Percentiles rank a stretch among this genome's conserved stretches.
phyloP scores from a whole-genome alignment of 2,113 vertebrate genomes.

The Tupaia tana region DNA sequence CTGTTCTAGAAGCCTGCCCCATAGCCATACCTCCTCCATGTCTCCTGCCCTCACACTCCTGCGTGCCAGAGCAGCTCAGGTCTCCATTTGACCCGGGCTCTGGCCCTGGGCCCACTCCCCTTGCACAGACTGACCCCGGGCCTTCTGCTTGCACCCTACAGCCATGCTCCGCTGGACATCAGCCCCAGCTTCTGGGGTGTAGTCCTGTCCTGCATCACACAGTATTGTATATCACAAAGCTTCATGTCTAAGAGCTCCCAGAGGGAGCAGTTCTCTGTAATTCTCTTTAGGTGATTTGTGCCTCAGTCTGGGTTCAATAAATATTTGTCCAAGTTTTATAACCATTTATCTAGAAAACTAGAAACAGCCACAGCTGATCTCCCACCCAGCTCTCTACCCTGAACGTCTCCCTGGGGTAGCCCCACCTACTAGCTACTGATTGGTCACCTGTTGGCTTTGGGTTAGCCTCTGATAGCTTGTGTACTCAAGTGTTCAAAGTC shows the following conservation, averaged over 20 bases:
- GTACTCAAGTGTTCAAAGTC: conserved; percentile 81
- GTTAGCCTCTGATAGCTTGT: conserved; percentile 82
- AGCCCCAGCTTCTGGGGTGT: background rate
- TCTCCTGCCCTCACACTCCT: accelerated
- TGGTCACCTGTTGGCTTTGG: conserved; percentile 79
- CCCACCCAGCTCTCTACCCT: background rate
- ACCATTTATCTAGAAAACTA: conserved; percentile 54
- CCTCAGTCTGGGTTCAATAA: background rate
- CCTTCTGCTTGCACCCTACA: background rate
- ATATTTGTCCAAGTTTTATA: conserved; percentile 3
- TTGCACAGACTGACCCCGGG: background rate
- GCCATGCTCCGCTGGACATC: background rate
- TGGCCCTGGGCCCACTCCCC: background rate
- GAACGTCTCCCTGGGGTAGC: conserved; percentile 69
- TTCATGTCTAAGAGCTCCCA: background rate
- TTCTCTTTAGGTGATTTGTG: background rate
- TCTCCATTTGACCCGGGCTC: accelerated
- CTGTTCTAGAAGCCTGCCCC: background rate
- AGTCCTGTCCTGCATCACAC: background rate
- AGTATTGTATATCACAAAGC: background rate
- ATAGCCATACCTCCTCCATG: accelerated
- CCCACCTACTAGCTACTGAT: conserved; percentile 50
- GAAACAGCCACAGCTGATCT: background rate
- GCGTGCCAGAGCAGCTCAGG: no score
- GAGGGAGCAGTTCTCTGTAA: background rate